These are phyloP conservation scores for Geotria australis DNA, from an alignment of 2,797 vertebrate genomes.

Conservation along the genomic window DNA sequence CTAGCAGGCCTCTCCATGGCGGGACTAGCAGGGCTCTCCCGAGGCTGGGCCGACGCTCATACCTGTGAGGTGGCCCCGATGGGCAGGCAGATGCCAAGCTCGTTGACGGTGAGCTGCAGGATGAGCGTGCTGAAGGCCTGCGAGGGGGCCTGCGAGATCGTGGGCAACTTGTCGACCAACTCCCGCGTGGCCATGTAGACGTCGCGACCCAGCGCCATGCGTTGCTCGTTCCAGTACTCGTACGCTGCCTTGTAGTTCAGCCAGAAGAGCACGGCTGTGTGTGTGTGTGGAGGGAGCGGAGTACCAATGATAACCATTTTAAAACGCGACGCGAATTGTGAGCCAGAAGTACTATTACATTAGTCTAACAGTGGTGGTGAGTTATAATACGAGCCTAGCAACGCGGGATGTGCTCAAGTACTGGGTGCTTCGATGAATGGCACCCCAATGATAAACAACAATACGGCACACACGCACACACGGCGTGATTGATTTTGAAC, in stretches of 20 bases:
- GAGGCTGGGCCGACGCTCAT: not conserved
- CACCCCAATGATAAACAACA: no score
- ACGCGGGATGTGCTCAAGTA: no score
- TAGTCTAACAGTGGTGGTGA: not conserved
- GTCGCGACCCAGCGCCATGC: constrained; percentile 79
- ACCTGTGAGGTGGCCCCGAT: constrained; percentile 48
- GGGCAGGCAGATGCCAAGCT: constrained; percentile 82
- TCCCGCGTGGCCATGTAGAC: constrained; percentile 95
- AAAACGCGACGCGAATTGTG: not conserved
- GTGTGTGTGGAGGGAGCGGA: constrained; percentile 1
- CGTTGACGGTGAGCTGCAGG: constrained; percentile 85
- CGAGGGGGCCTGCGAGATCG: constrained; percentile 80
- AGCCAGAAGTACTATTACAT: not conserved
- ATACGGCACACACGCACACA: no score
- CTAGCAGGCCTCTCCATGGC: no score
- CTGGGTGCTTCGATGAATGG: no score
- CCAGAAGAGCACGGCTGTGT: constrained; percentile 82
- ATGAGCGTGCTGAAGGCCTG: constrained; percentile 95
- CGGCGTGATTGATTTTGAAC: no score
- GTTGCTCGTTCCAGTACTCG: constrained; percentile 95
- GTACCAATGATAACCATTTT: not conserved
- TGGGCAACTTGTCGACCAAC: constrained; percentile 87
- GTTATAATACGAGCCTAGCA: not conserved
- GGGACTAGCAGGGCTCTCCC: no score
- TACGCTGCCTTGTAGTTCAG: constrained; percentile 96